A percentile compares a stretch with the other conserved stretches of the same genome.
phyloP scores from a whole-genome alignment of 1,140 invertebrate genomes.

The Carposina sasakii region DNA sequence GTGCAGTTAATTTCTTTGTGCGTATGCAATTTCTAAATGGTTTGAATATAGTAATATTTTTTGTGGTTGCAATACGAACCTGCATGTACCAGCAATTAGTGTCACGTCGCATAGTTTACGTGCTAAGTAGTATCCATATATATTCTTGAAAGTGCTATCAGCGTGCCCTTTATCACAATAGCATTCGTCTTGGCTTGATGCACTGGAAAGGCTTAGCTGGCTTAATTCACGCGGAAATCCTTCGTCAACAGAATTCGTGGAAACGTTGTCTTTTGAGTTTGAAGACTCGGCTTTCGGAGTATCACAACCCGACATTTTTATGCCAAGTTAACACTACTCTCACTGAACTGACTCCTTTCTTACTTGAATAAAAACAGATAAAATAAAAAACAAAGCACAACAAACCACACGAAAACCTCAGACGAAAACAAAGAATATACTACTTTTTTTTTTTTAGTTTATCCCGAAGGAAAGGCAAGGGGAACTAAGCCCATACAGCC shows the following conservation, averaged over 20 bases:
- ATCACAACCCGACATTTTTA: conserved; percentile 57
- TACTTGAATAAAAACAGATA: too few relatives aligned
- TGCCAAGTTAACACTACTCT: conserved; percentile 5
- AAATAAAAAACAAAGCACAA: too few relatives aligned
- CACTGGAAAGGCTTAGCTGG: conserved; percentile 72
- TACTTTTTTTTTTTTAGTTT: too few relatives aligned
- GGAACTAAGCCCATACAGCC: too few relatives aligned
- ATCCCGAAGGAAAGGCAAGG: too few relatives aligned
- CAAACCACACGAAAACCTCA: too few relatives aligned
- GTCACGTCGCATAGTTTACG: conserved; percentile 87
- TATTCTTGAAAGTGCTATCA: conserved; percentile 83
- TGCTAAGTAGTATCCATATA: conserved; percentile 86
- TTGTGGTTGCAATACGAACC: conserved; percentile 73
- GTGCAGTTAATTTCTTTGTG: too few relatives aligned
- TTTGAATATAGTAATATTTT: too few relatives aligned
- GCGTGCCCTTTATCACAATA: conserved; percentile 87
- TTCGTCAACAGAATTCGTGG: conserved; percentile 63
- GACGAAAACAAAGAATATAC: too few relatives aligned
- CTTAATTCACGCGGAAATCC: conserved; percentile 73
- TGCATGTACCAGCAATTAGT: conserved; percentile 81
- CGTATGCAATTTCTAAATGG: too few relatives aligned
- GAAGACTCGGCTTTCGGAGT: conserved; percentile 49
- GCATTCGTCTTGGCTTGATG: conserved; percentile 78
- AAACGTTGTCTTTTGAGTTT: conserved; percentile 63
- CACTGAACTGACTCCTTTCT: too few relatives aligned